Evolutionary conservation across 30 jellyfish, hydroid and myxozoan species (phyloP).

Genomic region (Pelagia noctiluca): DNA sequence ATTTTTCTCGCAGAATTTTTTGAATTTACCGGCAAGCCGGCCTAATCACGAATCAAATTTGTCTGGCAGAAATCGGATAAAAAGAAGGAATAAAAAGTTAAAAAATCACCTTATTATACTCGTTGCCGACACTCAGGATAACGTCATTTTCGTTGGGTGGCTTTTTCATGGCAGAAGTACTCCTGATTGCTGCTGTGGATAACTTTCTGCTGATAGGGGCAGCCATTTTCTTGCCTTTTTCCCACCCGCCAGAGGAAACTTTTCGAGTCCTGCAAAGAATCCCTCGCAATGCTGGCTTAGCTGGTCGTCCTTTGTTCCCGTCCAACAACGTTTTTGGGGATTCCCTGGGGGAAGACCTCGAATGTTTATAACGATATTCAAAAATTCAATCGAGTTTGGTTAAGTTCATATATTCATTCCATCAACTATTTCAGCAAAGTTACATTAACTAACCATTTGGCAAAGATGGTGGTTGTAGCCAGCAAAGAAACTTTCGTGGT

Average conservation of each 20-base stretch:
- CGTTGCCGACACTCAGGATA: slow-evolving; percentile 32
- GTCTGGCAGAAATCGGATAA: slow-evolving; percentile 2
- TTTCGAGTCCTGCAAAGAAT: slow-evolving; percentile 14
- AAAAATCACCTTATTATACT: slow-evolving; percentile 20
- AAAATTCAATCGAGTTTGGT: too few species aligned
- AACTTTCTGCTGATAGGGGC: slow-evolving; percentile 86
- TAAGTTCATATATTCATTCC: too few species aligned
- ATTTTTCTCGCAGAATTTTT: background rate
- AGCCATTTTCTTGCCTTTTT: slow-evolving; percentile 68
- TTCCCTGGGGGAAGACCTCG: too few species aligned
- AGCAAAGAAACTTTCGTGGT: slow-evolving; percentile 41
- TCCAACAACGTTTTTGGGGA: slow-evolving; percentile 44
- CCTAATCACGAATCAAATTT: slow-evolving; percentile 28
- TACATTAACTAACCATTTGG: too few species aligned
- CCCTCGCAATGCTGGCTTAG: slow-evolving; percentile 67
- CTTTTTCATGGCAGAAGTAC: slow-evolving; percentile 64
- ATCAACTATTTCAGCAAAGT: too few species aligned
- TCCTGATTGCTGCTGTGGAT: slow-evolving; percentile 66
- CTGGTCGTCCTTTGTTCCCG: slow-evolving; percentile 54
- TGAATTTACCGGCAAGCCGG: slow-evolving; percentile 65
- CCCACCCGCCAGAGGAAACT: slow-evolving; percentile 66
- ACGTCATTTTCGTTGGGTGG: slow-evolving; percentile 72
- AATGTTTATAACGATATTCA: too few species aligned
- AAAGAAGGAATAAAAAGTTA: background rate
- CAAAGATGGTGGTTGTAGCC: too few species aligned